A percentile compares a stretch with the other conserved stretches of the same genome.
These are phyloP conservation scores for Euwallacea fornicatus DNA, from an alignment of 1,140 invertebrate genomes.

Conservation along the genomic window DNA sequence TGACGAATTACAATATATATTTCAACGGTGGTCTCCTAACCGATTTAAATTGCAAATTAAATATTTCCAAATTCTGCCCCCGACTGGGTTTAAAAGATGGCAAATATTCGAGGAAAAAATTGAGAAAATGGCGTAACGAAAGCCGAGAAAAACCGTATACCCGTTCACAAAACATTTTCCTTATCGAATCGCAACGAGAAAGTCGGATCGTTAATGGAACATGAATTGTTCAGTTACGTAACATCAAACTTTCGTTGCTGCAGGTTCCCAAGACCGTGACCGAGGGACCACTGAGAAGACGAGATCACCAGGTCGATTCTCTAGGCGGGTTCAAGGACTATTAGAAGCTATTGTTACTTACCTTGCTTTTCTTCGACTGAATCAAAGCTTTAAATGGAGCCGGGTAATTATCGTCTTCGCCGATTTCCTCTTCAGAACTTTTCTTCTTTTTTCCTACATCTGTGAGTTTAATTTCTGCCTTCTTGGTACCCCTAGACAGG, in stretches of 20 bases:
- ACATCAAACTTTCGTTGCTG: not conserved
- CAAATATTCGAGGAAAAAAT: too few relatives aligned
- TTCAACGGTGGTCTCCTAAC: too few relatives aligned
- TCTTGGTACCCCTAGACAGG: slow-evolving; percentile 36
- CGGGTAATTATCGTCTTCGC: slow-evolving; percentile 51
- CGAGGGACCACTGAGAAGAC: slow-evolving; percentile 18
- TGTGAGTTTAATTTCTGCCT: slow-evolving; percentile 37
- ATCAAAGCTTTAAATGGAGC: slow-evolving; percentile 51
- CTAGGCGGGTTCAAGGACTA: slow-evolving; percentile 19
- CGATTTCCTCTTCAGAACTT: slow-evolving; percentile 46
- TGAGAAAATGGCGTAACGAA: too few relatives aligned
- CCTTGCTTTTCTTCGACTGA: slow-evolving; percentile 47
- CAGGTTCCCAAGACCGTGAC: slow-evolving; percentile 22
- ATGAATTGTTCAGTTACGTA: not conserved
- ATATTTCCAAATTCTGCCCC: not conserved
- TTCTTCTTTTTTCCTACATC: slow-evolving; percentile 36
- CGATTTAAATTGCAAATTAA: not conserved
- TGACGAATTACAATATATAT: too few relatives aligned
- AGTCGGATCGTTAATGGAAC: not conserved
- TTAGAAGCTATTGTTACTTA: slow-evolving; percentile 9
- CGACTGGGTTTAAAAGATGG: too few relatives aligned
- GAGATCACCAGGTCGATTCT: slow-evolving; percentile 18
- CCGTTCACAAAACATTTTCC: too few relatives aligned
- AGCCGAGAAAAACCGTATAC: too few relatives aligned
- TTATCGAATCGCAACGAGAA: not conserved